phyloP scores from a whole-genome alignment of 2,797 vertebrate genomes.

The Danio kyathit region DNA sequence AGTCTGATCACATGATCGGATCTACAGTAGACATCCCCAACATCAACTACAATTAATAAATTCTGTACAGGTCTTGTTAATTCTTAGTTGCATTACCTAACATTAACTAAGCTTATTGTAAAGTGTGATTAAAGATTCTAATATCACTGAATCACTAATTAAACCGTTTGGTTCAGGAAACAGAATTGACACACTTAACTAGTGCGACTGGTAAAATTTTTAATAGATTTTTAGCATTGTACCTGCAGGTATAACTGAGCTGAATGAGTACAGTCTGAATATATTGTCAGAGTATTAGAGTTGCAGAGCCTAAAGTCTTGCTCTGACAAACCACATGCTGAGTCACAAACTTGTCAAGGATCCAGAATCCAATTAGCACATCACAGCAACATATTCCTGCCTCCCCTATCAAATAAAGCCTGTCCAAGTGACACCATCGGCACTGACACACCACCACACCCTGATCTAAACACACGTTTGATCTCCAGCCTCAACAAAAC shows the following conservation, averaged over 20 bases:
- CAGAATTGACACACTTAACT: no score
- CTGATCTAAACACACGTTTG: conserved; percentile 39
- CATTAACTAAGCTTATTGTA: no score
- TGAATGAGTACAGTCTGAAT: background rate
- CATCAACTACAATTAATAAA: no score
- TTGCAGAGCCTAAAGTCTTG: background rate
- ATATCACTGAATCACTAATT: no score
- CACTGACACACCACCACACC: conserved; percentile 25
- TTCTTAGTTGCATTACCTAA: no score
- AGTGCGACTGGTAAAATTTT: background rate
- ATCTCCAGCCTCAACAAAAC: conserved; percentile 39
- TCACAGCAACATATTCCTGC: conserved; percentile 45
- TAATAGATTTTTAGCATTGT: background rate
- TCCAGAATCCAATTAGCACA: conserved; percentile 52
- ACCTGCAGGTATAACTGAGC: background rate
- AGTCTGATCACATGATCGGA: no score
- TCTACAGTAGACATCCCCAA: no score
- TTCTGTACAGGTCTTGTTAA: no score
- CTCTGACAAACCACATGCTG: conserved; percentile 22
- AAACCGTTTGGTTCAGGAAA: no score
- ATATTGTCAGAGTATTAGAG: background rate
- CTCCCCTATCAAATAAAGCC: conserved; percentile 42
- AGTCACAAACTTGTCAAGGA: conserved; percentile 36
- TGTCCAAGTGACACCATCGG: conserved; percentile 40
- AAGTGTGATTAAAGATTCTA: no score